Conservation (phyloP, 2,113 vertebrate genomes). For the Tympanuchus pallidicinctus region DNA sequence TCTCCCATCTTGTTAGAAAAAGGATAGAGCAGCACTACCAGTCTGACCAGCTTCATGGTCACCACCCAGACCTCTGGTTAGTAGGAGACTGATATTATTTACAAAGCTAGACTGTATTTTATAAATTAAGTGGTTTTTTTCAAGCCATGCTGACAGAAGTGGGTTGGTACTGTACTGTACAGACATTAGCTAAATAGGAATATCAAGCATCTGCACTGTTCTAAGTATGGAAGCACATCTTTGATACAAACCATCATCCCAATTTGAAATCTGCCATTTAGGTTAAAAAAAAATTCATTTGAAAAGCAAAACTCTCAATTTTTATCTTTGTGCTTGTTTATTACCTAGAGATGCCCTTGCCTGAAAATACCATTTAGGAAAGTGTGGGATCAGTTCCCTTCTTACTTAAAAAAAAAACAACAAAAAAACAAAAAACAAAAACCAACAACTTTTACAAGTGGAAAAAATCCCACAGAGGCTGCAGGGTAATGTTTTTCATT, state of each 20-base stretch:
- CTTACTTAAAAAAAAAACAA: background rate
- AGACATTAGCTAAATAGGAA: background rate
- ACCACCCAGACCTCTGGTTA: background rate
- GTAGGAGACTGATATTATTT: background rate
- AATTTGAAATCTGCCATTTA: background rate
- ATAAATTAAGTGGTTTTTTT: background rate
- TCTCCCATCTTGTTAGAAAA: background rate
- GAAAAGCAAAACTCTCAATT: background rate
- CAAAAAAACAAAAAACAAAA: background rate
- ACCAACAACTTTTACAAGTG: conserved; percentile 24
- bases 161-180: background rate
- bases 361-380: conserved; percentile 7
- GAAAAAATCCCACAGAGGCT: conserved; percentile 46
- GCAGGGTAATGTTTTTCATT: conserved; percentile 71
- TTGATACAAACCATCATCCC: background rate
- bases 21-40: background rate
- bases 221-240: background rate
- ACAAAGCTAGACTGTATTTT: background rate
- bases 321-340: background rate
- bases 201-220: background rate
- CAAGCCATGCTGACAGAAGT: background rate
- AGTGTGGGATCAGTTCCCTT: background rate
- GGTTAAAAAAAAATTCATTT: background rate
- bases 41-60: background rate
- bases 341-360: background rate